These are phyloP conservation scores for Argyra leucocephala DNA, from an alignment of 2,888 invertebrate species.

Conservation along the genomic window DNA sequence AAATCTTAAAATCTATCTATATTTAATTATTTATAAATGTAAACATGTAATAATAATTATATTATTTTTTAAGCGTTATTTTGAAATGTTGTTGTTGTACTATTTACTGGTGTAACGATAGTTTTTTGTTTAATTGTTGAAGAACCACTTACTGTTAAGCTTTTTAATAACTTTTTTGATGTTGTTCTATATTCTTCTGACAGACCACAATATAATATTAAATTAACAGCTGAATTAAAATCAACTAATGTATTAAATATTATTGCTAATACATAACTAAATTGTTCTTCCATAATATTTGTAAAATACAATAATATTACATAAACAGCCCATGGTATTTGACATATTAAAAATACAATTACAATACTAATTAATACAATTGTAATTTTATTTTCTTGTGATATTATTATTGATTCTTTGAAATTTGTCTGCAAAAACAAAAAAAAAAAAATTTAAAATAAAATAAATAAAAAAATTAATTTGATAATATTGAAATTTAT, in stretches of 20 bases:
- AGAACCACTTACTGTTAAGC: not conserved
- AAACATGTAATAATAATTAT: no score
- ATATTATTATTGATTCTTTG: not conserved
- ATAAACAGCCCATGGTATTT: not conserved
- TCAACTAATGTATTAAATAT: not conserved
- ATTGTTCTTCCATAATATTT: not conserved
- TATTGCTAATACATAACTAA: not conserved
- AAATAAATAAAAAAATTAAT: no score
- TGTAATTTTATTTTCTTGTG: not conserved
- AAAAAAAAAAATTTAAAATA: no score
- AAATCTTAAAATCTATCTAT: no score
- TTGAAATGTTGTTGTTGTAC: not conserved
- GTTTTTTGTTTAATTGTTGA: not conserved
- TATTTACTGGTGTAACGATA: not conserved
- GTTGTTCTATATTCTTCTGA: not conserved
- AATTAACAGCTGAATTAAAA: conserved; percentile 1
- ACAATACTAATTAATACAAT: conserved; percentile 1
- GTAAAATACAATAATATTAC: not conserved
- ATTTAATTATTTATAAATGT: no score
- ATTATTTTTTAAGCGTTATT: no score
- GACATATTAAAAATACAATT: not conserved
- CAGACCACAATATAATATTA: conserved; percentile 1
- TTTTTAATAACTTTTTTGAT: not conserved
- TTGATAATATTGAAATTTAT: no score
- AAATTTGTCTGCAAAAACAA: no score